Evolutionary conservation across 2,113 vertebrate species (phyloP), one percentile per base, ranked within the genome.

Genomic region (Ammospiza nelsoni): DNA sequence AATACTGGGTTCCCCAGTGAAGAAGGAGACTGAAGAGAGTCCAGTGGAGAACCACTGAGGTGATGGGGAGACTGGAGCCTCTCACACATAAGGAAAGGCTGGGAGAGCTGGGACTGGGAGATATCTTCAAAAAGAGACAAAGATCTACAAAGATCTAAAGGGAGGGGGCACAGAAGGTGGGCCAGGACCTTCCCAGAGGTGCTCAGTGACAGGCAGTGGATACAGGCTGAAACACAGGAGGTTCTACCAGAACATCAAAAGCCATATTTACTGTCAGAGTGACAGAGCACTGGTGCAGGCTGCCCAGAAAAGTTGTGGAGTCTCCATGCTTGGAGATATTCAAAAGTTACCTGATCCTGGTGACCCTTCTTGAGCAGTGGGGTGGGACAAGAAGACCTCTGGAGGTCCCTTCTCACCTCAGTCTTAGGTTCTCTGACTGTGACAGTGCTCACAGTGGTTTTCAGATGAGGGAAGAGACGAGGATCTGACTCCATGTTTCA

Each of bases 231-330:
- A 46, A 29, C 20, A 48, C 20, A 41, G 25, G 41, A 25, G 39
- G 20, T n/a, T 25, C 77, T 21, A 11, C 33, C 29, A 31, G 14
- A 62, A 19, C 46, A 31, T 9, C 41, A 31, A 55, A 39, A 46
- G 0, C 9, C 28, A 31, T 10, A 4, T 19, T 41, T 22, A 3
- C 9, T 31, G 24, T 35, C 14, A 19, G 16, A 5, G n/a, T 7
- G 24, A 21, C 14, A 0, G 0, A 52, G 18, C 37, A 44, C 61
- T 39, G 44, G 10, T 13, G 33, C 44, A 41, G 29, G 1, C 1
- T 27, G 55, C n/a, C 29, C 55, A 41, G 29, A 8, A 17, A n/a
- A 39, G 20, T 1, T 35, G 48, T 41, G 55, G 9, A 41, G 9
- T 18, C 16, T 61, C 35, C 13, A 37, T 33, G 4, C 7, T 41